Base-by-base conservation (phyloP, 2,888 invertebrate genomes). In the Hirtodrosophila confusa region DNA sequence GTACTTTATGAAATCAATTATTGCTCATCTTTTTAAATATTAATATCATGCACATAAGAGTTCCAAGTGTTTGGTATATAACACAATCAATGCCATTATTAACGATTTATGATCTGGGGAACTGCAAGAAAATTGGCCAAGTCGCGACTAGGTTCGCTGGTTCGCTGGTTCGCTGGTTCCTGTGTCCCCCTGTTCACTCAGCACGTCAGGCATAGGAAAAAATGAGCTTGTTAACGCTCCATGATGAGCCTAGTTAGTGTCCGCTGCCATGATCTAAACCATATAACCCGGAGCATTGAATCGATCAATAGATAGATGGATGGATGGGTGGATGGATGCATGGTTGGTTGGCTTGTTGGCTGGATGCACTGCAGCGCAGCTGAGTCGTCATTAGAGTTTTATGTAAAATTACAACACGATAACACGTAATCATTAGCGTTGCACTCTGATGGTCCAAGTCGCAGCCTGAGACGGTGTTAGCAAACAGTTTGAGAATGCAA, bases 191-290 rank as follows among this genome's bases (percentile, higher is more conserved):
- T 61, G 77, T 68, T 68, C 82, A 70, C 69, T 80, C 74, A 69
- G 69, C 71, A 75, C 78, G 86, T 86, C 88, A 86, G 78, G 78
- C 79, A 83, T 78, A 82, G 84, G 17, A 17, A 88, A 86, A 88
- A 88, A 88, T 88, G 80, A 88, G 89, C 89, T 88, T 88, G 88
- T 89, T 88, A 88, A 88, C 88, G 89, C 88, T 88, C 74, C 73
- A 86, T 88, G 88, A 88, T 88, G 88, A 88, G 88, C 70, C 75
- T 69, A 86, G 88, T 88, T 88, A 88, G 83, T 86, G 89, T 88
- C 88, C 75, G 86, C 57, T 75, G 75, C 75, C 74, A 76, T 82
- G 82, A 82, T 80, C 80, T 76, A 78, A 84, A 84, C 86, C 84
- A 86, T 86, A 86, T 86, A 88, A 88, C 87, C 87, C 75, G 73